Evolutionary conservation across 1,140 invertebrate species (phyloP), one percentile per base, ranked within the genome.

Genomic region (Ceratina calcarata): DNA sequence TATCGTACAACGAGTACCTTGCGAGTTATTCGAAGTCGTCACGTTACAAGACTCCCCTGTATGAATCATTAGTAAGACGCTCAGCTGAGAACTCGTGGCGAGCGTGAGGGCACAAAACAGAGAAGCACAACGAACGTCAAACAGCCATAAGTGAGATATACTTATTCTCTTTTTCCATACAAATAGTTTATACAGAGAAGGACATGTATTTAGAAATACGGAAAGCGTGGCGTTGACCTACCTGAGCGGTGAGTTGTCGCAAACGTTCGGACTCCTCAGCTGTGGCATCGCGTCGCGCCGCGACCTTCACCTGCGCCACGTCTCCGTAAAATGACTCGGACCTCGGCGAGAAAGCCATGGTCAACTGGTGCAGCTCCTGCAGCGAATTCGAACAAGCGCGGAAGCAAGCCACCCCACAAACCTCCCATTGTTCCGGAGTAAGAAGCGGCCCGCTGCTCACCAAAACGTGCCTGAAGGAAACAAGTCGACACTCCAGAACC

Each of bases 261-360:
- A 98, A 93, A 83, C 97, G 92, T 49, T 97, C 95, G 86, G 96
- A 96, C 88, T 98, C 97, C 86, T 96, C 95, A 12, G 96, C 92
- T 0, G 96, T 96, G 86, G 96, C 97, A 89, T 98, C 97, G 80
- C 96, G 95, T 45, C 97, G 94, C 0, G 97, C 97, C 3, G 97
- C 98, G 2, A 98, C 97, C 94, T 98, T 98, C 0, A 99, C 97
- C 79, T 97, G 97, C 3, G 97, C 97, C 75, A 97, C 93, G 90
- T 98, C 98, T 2, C 98, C 98, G 92, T 98, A 98, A 91, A 98
- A 98, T 84, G 97, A 98, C 84, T 98, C 97, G 0, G 97, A 98
- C 84, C 97, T 96, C 80, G 96, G 95, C 85, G 97, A 96, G 89
- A 98, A 99, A 6, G 97, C 97, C 86, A 96, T 95, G 49, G 97